Conservation (phyloP, 2,797 vertebrate species). For the Arnoldichthys spilopterus region DNA sequence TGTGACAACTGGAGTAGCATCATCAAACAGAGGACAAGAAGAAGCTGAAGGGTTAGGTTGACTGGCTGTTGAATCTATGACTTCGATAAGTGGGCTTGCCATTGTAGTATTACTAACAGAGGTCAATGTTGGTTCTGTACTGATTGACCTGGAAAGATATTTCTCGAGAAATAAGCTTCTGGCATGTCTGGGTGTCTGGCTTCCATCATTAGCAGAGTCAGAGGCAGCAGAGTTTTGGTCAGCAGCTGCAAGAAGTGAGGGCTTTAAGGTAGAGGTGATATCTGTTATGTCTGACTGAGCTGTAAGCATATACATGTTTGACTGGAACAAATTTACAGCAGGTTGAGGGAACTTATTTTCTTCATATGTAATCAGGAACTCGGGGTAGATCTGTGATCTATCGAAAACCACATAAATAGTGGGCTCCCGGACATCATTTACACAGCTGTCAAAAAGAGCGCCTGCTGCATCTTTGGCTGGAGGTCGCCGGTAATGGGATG, state of each 20-base stretch:
- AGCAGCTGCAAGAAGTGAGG: neutral
- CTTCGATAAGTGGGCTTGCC: neutral
- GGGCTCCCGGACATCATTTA: slow-evolving; percentile 52
- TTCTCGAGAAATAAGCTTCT: neutral
- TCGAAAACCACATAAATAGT: slow-evolving; percentile 65
- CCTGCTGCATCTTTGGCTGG: slow-evolving; percentile 54
- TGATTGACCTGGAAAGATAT: neutral
- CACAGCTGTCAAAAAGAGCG: slow-evolving; percentile 64
- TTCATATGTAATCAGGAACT: slow-evolving; percentile 62
- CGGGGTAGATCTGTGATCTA: slow-evolving; percentile 63
- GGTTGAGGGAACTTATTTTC: slow-evolving; percentile 3
- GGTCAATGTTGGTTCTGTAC: neutral
- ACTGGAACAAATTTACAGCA: neutral
- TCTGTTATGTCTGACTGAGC: neutral
- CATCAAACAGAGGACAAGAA: neutral
- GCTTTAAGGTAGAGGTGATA: neutral
- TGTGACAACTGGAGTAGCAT: too few species aligned
- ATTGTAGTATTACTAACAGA: neutral
- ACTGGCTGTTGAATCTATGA: neutral
- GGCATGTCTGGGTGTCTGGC: neutral
- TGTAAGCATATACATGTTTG: neutral
- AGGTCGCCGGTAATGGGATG: slow-evolving; percentile 57
- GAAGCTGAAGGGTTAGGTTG: neutral
- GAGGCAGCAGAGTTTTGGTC: neutral
- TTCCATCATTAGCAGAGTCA: neutral